Evolutionary conservation across 2,888 invertebrate genomes (phyloP).

Genomic region (Melitaea athalia): DNA sequence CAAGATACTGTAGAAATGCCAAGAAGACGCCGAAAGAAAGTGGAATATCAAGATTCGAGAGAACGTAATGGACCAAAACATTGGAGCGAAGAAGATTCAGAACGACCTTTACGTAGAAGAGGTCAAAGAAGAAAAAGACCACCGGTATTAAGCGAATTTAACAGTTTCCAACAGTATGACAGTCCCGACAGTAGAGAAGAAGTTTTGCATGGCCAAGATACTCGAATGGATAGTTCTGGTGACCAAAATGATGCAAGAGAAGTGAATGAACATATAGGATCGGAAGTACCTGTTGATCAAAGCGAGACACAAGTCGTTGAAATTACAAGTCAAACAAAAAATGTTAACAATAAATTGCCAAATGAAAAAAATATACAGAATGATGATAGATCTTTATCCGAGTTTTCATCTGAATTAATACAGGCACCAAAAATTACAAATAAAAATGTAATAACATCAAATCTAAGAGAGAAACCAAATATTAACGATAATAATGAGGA

Average conservation of each 20-base stretch:
- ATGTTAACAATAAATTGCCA: conserved; percentile 2
- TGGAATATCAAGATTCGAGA: conserved; percentile 42
- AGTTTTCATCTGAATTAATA: conserved; percentile 57
- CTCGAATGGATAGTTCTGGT: conserved; percentile 25
- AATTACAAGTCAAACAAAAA: neutral
- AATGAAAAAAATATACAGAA: conserved; percentile 36
- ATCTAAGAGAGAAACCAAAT: conserved; percentile 41
- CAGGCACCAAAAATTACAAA: conserved; percentile 18
- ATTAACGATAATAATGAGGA: conserved; percentile 39
- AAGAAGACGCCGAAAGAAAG: conserved; percentile 62
- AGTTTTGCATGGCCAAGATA: conserved; percentile 26
- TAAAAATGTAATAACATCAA: conserved; percentile 22
- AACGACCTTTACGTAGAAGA: conserved; percentile 62
- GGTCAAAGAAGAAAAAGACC: conserved; percentile 64
- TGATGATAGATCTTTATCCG: conserved; percentile 60
- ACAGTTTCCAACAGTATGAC: conserved; percentile 35
- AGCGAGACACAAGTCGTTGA: conserved; percentile 31
- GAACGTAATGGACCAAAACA: conserved; percentile 51
- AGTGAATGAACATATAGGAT: conserved; percentile 23
- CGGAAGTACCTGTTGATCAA: conserved; percentile 29
- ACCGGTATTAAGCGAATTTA: conserved; percentile 55
- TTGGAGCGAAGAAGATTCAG: conserved; percentile 66
- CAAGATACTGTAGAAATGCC: conserved; percentile 54
- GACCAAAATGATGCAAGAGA: conserved; percentile 29
- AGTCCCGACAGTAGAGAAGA: conserved; percentile 43